phyloP scores from a whole-genome alignment of 2,888 invertebrate species.

The Drosophila acutilabella region DNA sequence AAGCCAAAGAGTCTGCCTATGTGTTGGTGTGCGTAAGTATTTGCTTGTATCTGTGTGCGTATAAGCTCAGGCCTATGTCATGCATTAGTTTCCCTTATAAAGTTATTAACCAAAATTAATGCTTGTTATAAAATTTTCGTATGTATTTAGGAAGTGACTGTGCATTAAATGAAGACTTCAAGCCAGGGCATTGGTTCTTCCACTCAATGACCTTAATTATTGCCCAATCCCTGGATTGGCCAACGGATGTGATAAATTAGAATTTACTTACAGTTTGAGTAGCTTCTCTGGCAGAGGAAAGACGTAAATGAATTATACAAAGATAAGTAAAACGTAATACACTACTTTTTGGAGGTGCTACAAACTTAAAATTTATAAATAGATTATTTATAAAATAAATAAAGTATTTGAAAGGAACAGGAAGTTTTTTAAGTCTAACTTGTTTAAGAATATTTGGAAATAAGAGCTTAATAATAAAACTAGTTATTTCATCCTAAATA shows the following conservation, averaged over 20 bases:
- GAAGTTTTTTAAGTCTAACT: no score
- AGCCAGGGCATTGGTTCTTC: conserved; percentile 7
- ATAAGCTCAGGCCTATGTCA: conserved; percentile 34
- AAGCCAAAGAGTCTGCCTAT: conserved; percentile 50
- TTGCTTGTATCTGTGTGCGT: conserved; percentile 25
- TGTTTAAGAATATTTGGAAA: no score
- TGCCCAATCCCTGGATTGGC: neutral
- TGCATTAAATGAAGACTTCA: conserved; percentile 59
- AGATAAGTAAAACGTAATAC: neutral
- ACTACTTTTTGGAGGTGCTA: no score
- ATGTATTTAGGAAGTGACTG: conserved; percentile 74
- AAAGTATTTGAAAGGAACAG: no score
- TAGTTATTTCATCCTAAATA: no score
- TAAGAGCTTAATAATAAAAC: no score
- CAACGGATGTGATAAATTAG: conserved; percentile 7
- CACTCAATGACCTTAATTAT: conserved; percentile 25
- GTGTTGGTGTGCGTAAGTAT: conserved; percentile 33
- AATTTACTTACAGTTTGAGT: conserved; percentile 5
- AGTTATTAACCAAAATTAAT: conserved; percentile 80
- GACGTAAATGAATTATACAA: neutral
- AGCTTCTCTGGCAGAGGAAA: neutral
- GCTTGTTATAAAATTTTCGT: conserved; percentile 72
- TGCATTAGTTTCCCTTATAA: conserved; percentile 63
- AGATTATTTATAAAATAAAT: no score
- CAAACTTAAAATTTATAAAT: no score